Conservation (phyloP, 2,888 invertebrate species). For the Cerastis rubricosa region DNA sequence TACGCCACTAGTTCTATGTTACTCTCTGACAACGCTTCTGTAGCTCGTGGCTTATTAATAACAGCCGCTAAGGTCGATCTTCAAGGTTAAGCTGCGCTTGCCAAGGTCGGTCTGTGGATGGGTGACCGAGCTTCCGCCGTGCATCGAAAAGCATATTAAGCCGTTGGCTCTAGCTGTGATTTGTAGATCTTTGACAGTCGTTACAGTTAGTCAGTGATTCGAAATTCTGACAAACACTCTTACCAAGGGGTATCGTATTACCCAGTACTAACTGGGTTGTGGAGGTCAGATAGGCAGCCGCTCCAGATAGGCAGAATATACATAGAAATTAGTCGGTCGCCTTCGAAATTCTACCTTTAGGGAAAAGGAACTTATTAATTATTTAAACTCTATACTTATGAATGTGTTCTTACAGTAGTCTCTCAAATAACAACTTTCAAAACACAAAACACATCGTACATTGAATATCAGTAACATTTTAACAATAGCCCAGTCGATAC, state of each 20-base stretch:
- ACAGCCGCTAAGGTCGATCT: not conserved
- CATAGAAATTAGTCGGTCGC: not conserved
- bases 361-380: not conserved
- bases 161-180: not conserved
- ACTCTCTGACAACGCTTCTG: not conserved
- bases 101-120: not conserved
- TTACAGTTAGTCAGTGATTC: not conserved
- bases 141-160: not conserved
- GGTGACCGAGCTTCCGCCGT: not conserved
- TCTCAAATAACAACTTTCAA: not conserved
- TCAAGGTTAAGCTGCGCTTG: not conserved
- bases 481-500: conserved; percentile 35
- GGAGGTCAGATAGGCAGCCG: not conserved
- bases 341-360: not conserved
- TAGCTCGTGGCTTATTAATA: not conserved
- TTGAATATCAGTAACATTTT: conserved; percentile 21
- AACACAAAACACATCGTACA: conserved; percentile 38
- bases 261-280: not conserved
- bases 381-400: not conserved
- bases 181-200: not conserved
- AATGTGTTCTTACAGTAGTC: not conserved
- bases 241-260: not conserved
- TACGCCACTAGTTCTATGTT: not conserved
- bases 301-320: not conserved
- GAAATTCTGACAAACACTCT: not conserved